Evolutionary conservation across 2,113 vertebrate genomes (phyloP), one percentile per base, ranked within the genome.

Genomic region (Seriola rivoliana): DNA sequence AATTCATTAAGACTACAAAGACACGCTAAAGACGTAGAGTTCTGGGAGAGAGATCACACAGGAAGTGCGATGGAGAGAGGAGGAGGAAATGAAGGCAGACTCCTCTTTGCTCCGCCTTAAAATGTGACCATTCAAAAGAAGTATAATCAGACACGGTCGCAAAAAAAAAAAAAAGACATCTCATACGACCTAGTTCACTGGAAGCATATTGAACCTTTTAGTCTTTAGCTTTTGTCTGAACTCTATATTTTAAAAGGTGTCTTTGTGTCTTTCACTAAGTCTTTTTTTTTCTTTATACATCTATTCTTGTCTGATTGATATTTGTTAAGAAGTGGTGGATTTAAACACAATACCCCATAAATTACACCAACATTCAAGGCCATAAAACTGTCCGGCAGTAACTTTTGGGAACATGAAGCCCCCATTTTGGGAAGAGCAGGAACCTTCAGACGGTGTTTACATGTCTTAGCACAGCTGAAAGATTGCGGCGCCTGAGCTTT

Each of bases 361-460:
- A 71, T 79, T 25, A 64, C 21, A 70, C 48, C 13, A 29, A 66
- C 23, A 48, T 44, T 74, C 17, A 55, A 25, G n/a, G 63, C 21
- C 55, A 46, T 65, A 76, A 85, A 88, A 80, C 17, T 59, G 25
- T 50, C 60, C 44, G 4, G 29, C 64, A 71, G 46, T 60, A 8
- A 29, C 34, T 25, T 84, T 58, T 67, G 75, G 60, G 58, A 71
- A 62, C 59, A 48, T 48, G 32, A 58, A 44, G 29, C 50, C 64
- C 36, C 38, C 55, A 86, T 90, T 80, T 85, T 64, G 23, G 73
- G 67, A 82, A 78, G 42, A 83, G 75, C 62, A 17, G 66, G 25
- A 62, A 70, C 59, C 40, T 68, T 84, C 34, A 86, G 64, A 77
- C 70, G 75, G 42, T 88, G 85, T 91, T 93, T 91, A 90, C 78